phyloP scores from a whole-genome alignment of 2,797 vertebrate species.

The Onychomys torridus region DNA sequence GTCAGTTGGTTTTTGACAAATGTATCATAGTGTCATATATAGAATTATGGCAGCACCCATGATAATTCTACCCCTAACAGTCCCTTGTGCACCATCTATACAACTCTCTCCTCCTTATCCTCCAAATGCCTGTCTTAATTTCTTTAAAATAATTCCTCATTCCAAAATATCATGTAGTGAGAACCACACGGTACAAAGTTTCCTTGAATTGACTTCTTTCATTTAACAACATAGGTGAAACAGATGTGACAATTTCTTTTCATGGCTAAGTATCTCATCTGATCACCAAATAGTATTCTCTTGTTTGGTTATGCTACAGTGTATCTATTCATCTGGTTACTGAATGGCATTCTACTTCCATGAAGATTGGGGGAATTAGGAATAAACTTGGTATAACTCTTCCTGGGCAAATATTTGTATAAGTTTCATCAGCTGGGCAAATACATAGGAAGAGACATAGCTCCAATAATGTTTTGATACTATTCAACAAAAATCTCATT shows the following conservation, averaged over 20 bases:
- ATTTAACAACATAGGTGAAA: not conserved
- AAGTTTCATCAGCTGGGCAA: constrained; percentile 9
- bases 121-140: not conserved
- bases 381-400: constrained; percentile 28
- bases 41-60: not conserved
- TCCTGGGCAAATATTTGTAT: not conserved
- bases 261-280: not conserved
- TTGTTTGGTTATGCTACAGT: not conserved
- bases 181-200: not conserved
- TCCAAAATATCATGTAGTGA: not conserved
- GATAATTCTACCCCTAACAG: not conserved
- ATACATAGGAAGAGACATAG: not conserved
- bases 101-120: not conserved
- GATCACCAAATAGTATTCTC: not conserved
- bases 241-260: not conserved
- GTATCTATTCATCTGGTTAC: not conserved
- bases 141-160: not conserved
- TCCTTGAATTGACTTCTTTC: not conserved
- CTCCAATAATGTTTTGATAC: not conserved
- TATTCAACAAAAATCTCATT: not conserved
- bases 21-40: not conserved
- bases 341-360: not conserved
- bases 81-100: not conserved
- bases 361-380: not conserved
- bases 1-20: not conserved